These are phyloP conservation scores for Aphrophora alni DNA, from an alignment of 2,888 invertebrate species.

Conservation along the genomic window DNA sequence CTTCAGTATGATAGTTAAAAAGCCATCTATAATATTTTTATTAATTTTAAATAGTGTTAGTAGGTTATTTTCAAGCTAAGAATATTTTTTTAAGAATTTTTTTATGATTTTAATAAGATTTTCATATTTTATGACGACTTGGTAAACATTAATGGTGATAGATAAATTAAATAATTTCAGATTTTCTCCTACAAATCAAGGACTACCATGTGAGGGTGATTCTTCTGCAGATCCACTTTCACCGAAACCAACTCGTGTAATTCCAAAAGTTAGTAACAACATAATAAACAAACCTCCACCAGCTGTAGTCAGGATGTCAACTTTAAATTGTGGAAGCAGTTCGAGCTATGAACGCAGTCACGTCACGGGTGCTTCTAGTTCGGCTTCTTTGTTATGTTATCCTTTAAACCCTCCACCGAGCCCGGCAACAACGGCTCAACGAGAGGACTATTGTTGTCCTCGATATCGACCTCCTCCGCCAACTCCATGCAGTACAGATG, in stretches of 20 bases:
- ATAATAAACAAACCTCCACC: conserved; percentile 23
- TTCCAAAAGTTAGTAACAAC: conserved; percentile 26
- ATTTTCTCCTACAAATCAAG: conserved; percentile 28
- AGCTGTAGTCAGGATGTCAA: conserved; percentile 67
- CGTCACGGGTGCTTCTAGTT: conserved; percentile 64
- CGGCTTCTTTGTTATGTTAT: conserved; percentile 62
- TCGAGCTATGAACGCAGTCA: conserved; percentile 72
- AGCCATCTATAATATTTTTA: too few relatives aligned
- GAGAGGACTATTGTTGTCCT: conserved; percentile 45
- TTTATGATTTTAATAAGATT: too few relatives aligned
- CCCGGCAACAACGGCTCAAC: conserved; percentile 73
- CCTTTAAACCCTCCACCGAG: conserved; percentile 93
- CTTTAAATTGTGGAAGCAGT: conserved; percentile 64
- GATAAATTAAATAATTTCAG: neutral
- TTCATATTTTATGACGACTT: too few relatives aligned
- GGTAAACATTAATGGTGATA: too few relatives aligned
- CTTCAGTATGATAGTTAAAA: too few relatives aligned
- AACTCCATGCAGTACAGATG: conserved; percentile 93
- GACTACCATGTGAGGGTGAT: conserved; percentile 56
- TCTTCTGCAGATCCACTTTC: conserved; percentile 72
- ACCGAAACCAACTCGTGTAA: conserved; percentile 57
- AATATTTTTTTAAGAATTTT: too few relatives aligned
- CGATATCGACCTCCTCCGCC: conserved; percentile 85
- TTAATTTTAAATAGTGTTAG: too few relatives aligned
- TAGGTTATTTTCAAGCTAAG: too few relatives aligned